Evolutionary conservation across 2,888 invertebrate species (phyloP).

Genomic region (Lasioglossum marginatum): DNA sequence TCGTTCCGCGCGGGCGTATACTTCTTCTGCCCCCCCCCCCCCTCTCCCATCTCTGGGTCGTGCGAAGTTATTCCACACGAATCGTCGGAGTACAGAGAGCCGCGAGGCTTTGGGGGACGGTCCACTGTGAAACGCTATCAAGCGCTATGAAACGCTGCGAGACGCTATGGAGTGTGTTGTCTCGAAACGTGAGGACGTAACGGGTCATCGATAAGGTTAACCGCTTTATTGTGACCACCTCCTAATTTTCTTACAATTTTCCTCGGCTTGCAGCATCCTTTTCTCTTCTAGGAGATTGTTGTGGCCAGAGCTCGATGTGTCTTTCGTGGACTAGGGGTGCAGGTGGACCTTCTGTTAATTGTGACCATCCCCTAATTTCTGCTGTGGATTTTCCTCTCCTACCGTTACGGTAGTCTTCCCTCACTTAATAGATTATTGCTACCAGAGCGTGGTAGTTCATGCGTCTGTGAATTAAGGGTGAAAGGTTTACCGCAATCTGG

Average conservation of each 20-base stretch:
- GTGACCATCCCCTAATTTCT: too few relatives aligned
- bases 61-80: conserved; percentile 59
- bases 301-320: not conserved
- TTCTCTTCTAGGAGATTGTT: not conserved
- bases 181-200: not conserved
- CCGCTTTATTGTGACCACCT: not conserved
- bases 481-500: too few relatives aligned
- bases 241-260: too few relatives aligned
- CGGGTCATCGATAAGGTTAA: not conserved
- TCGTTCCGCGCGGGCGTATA: conserved; percentile 39
- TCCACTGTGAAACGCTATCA: not conserved
- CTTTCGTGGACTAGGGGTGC: too few relatives aligned
- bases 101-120: not conserved
- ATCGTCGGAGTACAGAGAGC: conserved; percentile 38
- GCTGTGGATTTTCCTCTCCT: too few relatives aligned
- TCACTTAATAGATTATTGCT: too few relatives aligned
- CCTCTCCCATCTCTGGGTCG: conserved; percentile 45
- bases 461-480: too few relatives aligned
- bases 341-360: too few relatives aligned
- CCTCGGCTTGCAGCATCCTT: too few relatives aligned
- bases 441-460: too few relatives aligned
- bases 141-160: too few relatives aligned
- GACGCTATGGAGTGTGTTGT: too few relatives aligned
- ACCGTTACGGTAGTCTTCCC: rapidly evolving
- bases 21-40: conserved; percentile 3